phyloP scores from a whole-genome alignment of 92 coral and sea anemone genomes.

The Zoanthus gigantus region DNA sequence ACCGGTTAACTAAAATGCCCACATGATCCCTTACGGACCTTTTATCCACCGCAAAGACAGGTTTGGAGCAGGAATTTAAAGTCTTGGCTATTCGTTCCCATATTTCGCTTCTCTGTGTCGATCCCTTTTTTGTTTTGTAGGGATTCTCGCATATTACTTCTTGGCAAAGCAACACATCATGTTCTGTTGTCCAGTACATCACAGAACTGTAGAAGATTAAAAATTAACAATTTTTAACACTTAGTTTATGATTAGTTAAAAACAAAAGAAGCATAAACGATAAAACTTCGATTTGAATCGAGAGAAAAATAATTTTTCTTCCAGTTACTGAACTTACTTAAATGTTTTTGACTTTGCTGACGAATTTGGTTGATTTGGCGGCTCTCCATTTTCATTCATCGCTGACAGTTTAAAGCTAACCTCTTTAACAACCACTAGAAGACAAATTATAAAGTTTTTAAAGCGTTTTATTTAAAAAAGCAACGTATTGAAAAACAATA shows the following conservation, averaged over 20 bases:
- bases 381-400: background rate
- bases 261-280: background rate
- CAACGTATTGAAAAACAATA: slow-evolving; percentile 8
- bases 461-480: background rate
- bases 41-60: background rate
- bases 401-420: slow-evolving; percentile 5
- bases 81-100: slow-evolving; percentile 4
- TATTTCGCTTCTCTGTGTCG: slow-evolving; percentile 1
- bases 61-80: background rate
- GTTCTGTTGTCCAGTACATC: slow-evolving; percentile 31
- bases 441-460: slow-evolving; percentile 7
- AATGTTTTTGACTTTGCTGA: slow-evolving; percentile 1
- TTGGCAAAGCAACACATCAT: slow-evolving; percentile 13
- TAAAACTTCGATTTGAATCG: background rate
- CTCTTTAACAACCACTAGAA: background rate
- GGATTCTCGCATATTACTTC: background rate
- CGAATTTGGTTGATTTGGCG: slow-evolving; percentile 3
- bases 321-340: background rate
- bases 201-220: slow-evolving; percentile 15
- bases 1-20: background rate
- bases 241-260: background rate
- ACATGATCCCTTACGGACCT: background rate
- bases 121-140: slow-evolving; percentile 1
- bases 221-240: background rate
- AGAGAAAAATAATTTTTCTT: background rate